Evolutionary conservation across 2,113 vertebrate species (phyloP).

Genomic region (Pseudorectes ferrugineus): DNA sequence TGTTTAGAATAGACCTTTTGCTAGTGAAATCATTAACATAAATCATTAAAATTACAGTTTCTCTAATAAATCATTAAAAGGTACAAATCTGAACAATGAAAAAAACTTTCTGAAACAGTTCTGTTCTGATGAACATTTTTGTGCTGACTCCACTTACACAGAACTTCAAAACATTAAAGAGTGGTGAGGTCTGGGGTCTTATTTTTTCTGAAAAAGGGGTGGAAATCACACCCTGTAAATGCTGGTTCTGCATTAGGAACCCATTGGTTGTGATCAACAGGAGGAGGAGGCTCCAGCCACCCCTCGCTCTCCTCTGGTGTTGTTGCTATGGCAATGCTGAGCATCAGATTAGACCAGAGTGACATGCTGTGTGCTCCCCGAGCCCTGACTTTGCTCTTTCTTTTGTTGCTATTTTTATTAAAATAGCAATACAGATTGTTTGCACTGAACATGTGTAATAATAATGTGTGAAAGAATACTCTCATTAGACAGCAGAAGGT

Average conservation of each 20-base stretch:
- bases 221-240: neutral
- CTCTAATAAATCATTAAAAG: neutral
- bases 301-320: neutral
- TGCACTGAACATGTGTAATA: neutral
- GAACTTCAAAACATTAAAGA: neutral
- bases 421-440: neutral
- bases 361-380: neutral
- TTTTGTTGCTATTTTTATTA: constrained; percentile 9
- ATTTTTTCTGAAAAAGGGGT: neutral
- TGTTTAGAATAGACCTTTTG: neutral
- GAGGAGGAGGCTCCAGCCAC: neutral
- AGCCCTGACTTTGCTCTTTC: neutral
- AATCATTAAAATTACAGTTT: neutral
- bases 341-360: constrained; percentile 36
- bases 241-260: neutral
- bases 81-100: neutral
- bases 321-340: constrained; percentile 51
- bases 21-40: neutral
- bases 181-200: accelerated
- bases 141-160: neutral
- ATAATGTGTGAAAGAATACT: neutral
- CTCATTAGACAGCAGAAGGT: neutral
- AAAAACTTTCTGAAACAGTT: neutral
- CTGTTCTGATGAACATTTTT: neutral
- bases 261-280: neutral